These are phyloP conservation scores for Chalcis sispes DNA, from an alignment of 2,888 invertebrate genomes.

Conservation along the genomic window DNA sequence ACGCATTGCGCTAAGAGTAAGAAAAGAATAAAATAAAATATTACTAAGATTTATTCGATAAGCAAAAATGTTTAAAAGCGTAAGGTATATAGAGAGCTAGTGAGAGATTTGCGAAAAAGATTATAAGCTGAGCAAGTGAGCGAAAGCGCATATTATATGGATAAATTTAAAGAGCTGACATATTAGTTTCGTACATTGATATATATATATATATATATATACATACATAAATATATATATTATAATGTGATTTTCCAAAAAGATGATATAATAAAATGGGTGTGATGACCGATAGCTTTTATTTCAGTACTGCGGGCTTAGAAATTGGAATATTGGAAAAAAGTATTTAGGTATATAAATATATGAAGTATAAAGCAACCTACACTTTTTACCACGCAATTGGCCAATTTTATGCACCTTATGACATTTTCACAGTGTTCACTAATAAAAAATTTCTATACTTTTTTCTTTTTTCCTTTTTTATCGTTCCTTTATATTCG, in stretches of 20 bases:
- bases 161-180: conserved; percentile 27
- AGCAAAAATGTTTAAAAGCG: conserved; percentile 4
- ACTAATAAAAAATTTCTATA: too few species aligned
- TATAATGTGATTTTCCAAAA: conserved; percentile 44
- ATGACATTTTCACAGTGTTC: too few species aligned
- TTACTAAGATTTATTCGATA: conserved; percentile 42
- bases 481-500: too few species aligned
- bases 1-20: conserved; percentile 7
- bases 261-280: conserved; percentile 22
- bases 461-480: not conserved
- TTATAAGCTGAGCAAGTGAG: not conserved
- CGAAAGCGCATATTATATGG: not conserved
- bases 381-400: not conserved
- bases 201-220: too few species aligned
- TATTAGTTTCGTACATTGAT: conserved; percentile 54
- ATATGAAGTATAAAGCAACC: not conserved
- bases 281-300: conserved; percentile 10
- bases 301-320: conserved; percentile 8
- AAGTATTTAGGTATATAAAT: too few species aligned
- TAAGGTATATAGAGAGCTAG: not conserved
- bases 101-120: conserved; percentile 4
- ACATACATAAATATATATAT: too few species aligned
- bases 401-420: not conserved
- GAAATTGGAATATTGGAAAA: not conserved
- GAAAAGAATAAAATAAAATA: conserved; percentile 41